phyloP scores from a whole-genome alignment of 2,797 vertebrate species.

The Sebastolobus altivelis region DNA sequence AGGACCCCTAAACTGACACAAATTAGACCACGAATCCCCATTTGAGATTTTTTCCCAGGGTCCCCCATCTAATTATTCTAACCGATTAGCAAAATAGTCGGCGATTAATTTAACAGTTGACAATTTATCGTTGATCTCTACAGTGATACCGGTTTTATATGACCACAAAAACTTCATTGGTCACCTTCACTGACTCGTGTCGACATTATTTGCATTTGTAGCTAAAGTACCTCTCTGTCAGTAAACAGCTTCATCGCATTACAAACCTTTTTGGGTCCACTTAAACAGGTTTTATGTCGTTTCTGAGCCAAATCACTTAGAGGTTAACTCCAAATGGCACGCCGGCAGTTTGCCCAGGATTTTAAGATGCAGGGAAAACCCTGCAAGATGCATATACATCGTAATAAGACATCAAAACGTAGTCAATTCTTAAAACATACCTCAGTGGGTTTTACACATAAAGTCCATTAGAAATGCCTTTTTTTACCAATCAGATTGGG shows the following conservation, averaged over 20 bases:
- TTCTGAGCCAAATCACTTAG: constrained; percentile 29
- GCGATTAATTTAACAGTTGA: too few species aligned
- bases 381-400: background rate
- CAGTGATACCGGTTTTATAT: background rate
- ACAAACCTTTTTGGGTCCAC: constrained; percentile 9
- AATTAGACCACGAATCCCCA: too few species aligned
- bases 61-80: too few species aligned
- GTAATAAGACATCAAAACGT: background rate
- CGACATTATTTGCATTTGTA: constrained; percentile 3
- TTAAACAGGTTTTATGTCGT: constrained; percentile 29
- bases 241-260: constrained; percentile 24
- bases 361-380: constrained; percentile 8
- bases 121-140: too few species aligned
- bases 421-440: background rate
- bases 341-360: constrained; percentile 25
- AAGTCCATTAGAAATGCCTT: background rate
- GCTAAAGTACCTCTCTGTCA: constrained; percentile 1
- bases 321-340: constrained; percentile 15
- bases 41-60: too few species aligned
- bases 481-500: background rate
- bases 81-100: too few species aligned
- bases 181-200: background rate
- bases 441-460: background rate
- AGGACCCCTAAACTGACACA: too few species aligned
- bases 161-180: background rate